Evolutionary conservation across 1,140 invertebrate species (phyloP).

Genomic region (Chironomus striatipennis): DNA sequence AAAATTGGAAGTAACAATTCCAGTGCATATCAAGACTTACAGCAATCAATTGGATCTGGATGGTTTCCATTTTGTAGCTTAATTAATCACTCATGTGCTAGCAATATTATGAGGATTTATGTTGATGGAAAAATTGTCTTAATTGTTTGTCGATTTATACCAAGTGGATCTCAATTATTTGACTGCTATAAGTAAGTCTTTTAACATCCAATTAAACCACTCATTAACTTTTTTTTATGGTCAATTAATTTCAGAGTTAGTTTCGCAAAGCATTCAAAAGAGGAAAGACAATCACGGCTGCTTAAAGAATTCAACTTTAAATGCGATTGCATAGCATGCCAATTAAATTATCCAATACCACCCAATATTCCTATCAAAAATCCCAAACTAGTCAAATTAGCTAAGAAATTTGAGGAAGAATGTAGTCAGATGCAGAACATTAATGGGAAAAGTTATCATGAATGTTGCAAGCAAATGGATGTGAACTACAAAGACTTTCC

Average conservation of each 20-base stretch:
- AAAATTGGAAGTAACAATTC: not conserved
- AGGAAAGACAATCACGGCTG: slow-evolving; percentile 55
- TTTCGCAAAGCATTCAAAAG: slow-evolving; percentile 30
- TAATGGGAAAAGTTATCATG: not conserved
- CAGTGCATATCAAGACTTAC: not conserved
- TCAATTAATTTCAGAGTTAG: not conserved
- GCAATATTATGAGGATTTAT: slow-evolving; percentile 63
- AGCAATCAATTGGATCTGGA: not conserved
- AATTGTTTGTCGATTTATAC: slow-evolving; percentile 53
- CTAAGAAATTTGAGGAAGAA: not conserved
- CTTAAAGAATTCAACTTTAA: slow-evolving; percentile 77
- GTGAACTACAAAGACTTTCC: too few relatives aligned
- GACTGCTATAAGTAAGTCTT: slow-evolving; percentile 56
- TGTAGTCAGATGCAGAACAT: not conserved
- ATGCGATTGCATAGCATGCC: slow-evolving; percentile 73
- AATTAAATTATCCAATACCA: slow-evolving; percentile 61
- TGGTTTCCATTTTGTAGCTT: not conserved
- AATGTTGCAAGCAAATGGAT: not conserved
- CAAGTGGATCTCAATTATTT: slow-evolving; percentile 55
- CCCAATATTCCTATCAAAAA: slow-evolving; percentile 32
- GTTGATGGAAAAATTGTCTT: slow-evolving; percentile 47
- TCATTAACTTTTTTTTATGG: not conserved
- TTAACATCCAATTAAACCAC: not conserved
- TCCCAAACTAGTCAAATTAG: not conserved
- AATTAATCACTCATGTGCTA: slow-evolving; percentile 87